A percentile compares a stretch with the other conserved stretches of the same genome.
phyloP scores from a whole-genome alignment of 1,140 invertebrate species.

The Orius insidiosus region DNA sequence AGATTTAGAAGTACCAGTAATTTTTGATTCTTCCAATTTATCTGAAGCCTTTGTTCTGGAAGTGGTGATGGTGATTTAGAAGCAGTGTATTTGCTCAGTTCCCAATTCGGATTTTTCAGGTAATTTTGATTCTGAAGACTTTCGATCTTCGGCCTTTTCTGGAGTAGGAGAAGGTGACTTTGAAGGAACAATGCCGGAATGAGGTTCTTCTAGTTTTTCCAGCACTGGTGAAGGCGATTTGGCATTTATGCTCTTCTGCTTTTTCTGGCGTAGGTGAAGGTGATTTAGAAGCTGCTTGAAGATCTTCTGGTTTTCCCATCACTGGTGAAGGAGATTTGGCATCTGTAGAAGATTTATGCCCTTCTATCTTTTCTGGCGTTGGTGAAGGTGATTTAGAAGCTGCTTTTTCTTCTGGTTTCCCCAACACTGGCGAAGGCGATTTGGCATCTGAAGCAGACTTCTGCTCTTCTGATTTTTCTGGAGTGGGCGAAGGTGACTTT shows the following conservation, averaged over 20 bases:
- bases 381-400: not conserved
- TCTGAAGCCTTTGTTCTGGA: conserved; percentile 26
- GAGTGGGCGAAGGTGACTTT: not conserved
- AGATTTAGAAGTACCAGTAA: conserved; percentile 1
- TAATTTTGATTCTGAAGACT: no score
- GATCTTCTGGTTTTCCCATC: no score
- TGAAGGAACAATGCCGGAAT: not conserved
- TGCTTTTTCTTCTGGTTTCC: not conserved
- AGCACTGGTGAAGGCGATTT: conserved; percentile 6
- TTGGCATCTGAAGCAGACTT: not conserved
- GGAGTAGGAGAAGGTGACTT: conserved; percentile 1
- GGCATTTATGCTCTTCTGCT: not conserved
- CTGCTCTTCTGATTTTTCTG: not conserved
- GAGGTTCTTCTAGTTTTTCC: not conserved
- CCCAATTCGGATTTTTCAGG: no score
- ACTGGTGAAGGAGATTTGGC: not conserved
- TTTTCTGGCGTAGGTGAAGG: not conserved
- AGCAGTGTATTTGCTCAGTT: not conserved
- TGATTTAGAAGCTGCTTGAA: not conserved
- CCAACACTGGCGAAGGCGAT: conserved; percentile 7
- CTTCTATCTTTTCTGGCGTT: not conserved
- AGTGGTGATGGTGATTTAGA: conserved; percentile 24
- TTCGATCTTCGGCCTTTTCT: not conserved
- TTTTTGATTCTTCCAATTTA: conserved; percentile 19
- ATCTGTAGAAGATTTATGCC: not conserved